phyloP scores from a whole-genome alignment of 2,888 invertebrate genomes.

The Anodontia alba region DNA sequence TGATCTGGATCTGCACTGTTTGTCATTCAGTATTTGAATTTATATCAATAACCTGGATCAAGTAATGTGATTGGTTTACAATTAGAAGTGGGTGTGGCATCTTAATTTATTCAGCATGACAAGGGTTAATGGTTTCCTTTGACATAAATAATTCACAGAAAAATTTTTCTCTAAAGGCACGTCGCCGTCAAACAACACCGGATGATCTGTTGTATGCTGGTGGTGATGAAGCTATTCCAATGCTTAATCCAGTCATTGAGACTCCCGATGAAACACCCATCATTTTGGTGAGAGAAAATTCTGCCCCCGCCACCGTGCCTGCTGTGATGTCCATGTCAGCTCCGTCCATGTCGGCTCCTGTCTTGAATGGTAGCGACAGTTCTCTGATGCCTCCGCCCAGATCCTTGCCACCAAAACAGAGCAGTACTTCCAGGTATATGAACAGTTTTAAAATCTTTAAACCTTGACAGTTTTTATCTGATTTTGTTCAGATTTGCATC shows the following conservation, averaged over 20 bases:
- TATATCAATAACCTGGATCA: too few relatives aligned
- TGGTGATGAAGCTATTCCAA: constrained; percentile 30
- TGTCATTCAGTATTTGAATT: too few relatives aligned
- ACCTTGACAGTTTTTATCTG: too few relatives aligned
- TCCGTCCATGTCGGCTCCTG: constrained; percentile 52
- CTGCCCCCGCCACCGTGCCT: constrained; percentile 8
- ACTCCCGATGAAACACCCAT: constrained; percentile 66
- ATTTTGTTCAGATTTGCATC: too few relatives aligned
- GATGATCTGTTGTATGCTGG: constrained; percentile 89
- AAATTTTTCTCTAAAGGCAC: constrained; percentile 75
- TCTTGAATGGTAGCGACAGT: constrained; percentile 37
- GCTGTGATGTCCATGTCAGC: constrained; percentile 51
- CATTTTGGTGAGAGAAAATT: constrained; percentile 14
- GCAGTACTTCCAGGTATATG: constrained; percentile 53
- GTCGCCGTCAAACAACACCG: constrained; percentile 80
- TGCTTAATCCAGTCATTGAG: constrained; percentile 67
- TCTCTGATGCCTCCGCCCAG: constrained; percentile 73
- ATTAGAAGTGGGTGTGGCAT: too few relatives aligned
- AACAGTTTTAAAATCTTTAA: too few relatives aligned
- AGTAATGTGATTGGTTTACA: too few relatives aligned
- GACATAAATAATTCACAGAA: too few relatives aligned
- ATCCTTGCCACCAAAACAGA: constrained; percentile 53
- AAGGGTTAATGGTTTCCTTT: too few relatives aligned
- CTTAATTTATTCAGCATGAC: too few relatives aligned
- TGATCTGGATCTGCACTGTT: too few relatives aligned